Base-by-base conservation (phyloP, 2,797 vertebrate species). In the Danio albolineatus region DNA sequence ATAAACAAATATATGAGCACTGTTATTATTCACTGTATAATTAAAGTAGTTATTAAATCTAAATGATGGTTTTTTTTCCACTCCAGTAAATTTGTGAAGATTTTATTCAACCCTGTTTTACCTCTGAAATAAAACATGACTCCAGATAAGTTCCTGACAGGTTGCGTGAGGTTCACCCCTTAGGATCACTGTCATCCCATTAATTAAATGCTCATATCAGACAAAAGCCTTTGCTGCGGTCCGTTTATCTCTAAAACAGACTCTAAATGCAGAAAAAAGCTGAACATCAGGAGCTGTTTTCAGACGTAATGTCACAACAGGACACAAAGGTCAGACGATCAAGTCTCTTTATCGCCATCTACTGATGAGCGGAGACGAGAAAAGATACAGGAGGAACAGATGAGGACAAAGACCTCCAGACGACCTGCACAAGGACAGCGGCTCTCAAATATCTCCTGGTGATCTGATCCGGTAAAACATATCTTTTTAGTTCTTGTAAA, bases 341-440 rank as follows among this genome's bases (percentile, higher is more conserved):
- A 10, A 49, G 17, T 65, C 85, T 87, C 85, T 71, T 76, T 84
- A 69, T 51, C 78, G 72, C 88, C 90, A 89, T 87, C 90, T 91
- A 84, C 71, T 85, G 88, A 57, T 1, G 44, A 61, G 28, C 2
- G 14, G 13, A 57, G 65, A 61, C 48, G n/a, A 49, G 39, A 80
- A 43, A 46, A n/a, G 7, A 36, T 41, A 51, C 64, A 80, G 49
- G 65, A 73, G 72, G 57, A 73, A 54, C 61, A 61, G 28, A 46
- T 21, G 41, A 53, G 62, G 82, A 85, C 73, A 84, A 78, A 84
- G 28, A 59, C 39, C 12, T 44, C 21, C 54, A 73, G 74, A 48
- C 48, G 49, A 81, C 67, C 81, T 77, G 49, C 66, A 67, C 13
- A 16, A 54, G 17, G 4, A 16, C 46, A 21, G n/a, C 19, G 10